Base-by-base conservation (phyloP, 2,113 vertebrate genomes). In the Caretta caretta region DNA sequence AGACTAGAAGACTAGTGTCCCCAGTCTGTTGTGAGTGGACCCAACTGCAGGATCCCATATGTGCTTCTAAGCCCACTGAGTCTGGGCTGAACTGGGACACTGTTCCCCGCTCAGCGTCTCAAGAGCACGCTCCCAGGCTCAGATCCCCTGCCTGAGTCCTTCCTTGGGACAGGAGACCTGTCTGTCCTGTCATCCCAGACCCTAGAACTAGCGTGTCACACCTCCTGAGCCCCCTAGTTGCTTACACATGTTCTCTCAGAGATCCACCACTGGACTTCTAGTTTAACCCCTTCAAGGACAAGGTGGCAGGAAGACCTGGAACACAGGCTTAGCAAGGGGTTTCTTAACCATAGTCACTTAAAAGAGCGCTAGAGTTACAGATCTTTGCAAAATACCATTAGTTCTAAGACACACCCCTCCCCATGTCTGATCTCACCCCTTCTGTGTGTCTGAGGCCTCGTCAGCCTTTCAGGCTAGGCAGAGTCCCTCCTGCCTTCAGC, bases 371-470 rank as follows among this genome's bases (percentile, higher is more conserved):
- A 56, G 22, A 56, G 54, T 56, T 56, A 14, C 0, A 4, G 56
- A 72, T 11, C 31, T 80, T 56, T 8, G 48, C 72, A 83, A 29
- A 83, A 8, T 56, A 56, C 54, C 29, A 42, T n/a, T n/a, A 46
- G 14, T 11, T 42, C 50, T 3, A 8, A 83, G 48, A 5, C 54
- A 56, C 0, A 13, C 4, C 1, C 1, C 1, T 56, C 54, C 22
- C 54, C 54, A 56, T 24, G 54, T 9, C 54, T 8, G 54, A 24
- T 56, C 54, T 56, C 20, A 24, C 22, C 54, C 54, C 54, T 56
- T 51, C 62, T 3, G 6, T 13, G 7, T 10, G 2, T 24, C 54
- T n/a, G 0, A 12, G 6, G n/a, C 10, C 27, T 84, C 31, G n/a
- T 69, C 16, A 62, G 51, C 8, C 7, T 29, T 69, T 48, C 8